Base-by-base conservation (phyloP, 2,888 invertebrate species). In the Elegia similella region DNA sequence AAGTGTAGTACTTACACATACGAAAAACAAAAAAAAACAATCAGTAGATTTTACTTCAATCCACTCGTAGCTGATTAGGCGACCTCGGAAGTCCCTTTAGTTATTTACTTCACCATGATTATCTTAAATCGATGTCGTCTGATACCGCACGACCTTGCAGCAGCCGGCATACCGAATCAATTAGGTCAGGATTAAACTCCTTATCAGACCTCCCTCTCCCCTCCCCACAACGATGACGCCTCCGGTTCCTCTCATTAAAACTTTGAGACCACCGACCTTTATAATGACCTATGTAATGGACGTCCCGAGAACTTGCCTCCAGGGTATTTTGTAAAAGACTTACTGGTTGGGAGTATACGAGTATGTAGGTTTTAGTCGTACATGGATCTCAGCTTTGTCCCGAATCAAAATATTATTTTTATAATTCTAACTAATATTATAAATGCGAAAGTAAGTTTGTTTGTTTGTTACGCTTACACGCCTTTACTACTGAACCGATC, bases 251-350 rank as follows among this genome's bases (percentile, higher is more conserved):
- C 54, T 55, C 44, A 55, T 55, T 55, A 55, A 55, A 55, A 55
- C 54, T 55, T 55, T 34, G 32, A 44, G 54, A n/a, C 16, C 42
- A 12, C 32, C 34, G 34, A 44, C 54, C 54, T 55, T 55, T 46
- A 44, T 34, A 55, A 55, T 55, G 54, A 55, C 44, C 44, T 44
- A 55, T n/a, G 54, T 44, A 43, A 54, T 54, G 44, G 54, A 55
- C 44, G 17, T 15, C 54, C 42, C 30, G 16, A 1, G 17, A 55
- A 44, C 17, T 55, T 34, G 17, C 44, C 5, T 13, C 17, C 29
- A 15, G 34, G 17, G n/a, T 29, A 47, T 29, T 8, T 10, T 38
- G 12, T 38, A n/a, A 38, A 38, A 38, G 23, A 23, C 23, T 23
- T 23, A 5, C 23, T 23, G 23, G 23, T 23, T 23, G 2, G 23